Percentiles rank a stretch among this genome's conserved stretches.
phyloP scores from a whole-genome alignment of 2,888 invertebrate species.

The Prosopocoilus inquinatus region DNA sequence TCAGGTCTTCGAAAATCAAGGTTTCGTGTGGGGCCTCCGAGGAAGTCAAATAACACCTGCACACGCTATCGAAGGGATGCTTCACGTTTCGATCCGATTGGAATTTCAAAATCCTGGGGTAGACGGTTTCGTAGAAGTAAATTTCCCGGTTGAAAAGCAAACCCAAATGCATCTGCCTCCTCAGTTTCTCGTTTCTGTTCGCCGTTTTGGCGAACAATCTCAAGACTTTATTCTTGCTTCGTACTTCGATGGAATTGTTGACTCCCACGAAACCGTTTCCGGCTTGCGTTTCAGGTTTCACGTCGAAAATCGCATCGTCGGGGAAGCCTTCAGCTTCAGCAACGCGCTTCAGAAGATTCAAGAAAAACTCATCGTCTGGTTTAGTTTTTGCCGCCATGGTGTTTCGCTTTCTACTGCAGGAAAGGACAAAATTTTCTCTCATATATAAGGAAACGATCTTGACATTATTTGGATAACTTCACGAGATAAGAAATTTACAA shows the following conservation, averaged over 20 bases:
- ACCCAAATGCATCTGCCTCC: background rate
- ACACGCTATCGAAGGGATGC: background rate
- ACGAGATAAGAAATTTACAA: too few relatives aligned
- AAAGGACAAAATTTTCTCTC: too few relatives aligned
- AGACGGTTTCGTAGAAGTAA: background rate
- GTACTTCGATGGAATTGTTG: conserved; percentile 12
- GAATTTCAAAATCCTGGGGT: background rate
- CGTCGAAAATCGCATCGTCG: background rate
- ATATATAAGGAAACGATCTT: too few relatives aligned
- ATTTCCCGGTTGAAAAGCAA: background rate
- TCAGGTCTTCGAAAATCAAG: conserved; percentile 30
- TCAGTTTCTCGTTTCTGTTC: conserved; percentile 11
- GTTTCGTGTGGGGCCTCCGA: background rate
- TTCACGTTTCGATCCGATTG: background rate
- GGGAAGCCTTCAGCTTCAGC: too few relatives aligned
- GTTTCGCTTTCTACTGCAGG: too few relatives aligned
- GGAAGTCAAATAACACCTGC: background rate
- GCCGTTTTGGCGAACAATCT: conserved; percentile 22
- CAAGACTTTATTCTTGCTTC: conserved; percentile 15
- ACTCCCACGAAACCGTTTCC: conserved; percentile 21
- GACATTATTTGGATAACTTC: too few relatives aligned
- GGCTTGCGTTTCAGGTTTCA: conserved; percentile 11
- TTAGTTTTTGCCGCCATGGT: too few relatives aligned
- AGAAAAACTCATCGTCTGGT: too few relatives aligned
- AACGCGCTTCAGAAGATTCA: too few relatives aligned